Evolutionary conservation across 2,888 invertebrate species (phyloP).

Genomic region (Molorchus minor): DNA sequence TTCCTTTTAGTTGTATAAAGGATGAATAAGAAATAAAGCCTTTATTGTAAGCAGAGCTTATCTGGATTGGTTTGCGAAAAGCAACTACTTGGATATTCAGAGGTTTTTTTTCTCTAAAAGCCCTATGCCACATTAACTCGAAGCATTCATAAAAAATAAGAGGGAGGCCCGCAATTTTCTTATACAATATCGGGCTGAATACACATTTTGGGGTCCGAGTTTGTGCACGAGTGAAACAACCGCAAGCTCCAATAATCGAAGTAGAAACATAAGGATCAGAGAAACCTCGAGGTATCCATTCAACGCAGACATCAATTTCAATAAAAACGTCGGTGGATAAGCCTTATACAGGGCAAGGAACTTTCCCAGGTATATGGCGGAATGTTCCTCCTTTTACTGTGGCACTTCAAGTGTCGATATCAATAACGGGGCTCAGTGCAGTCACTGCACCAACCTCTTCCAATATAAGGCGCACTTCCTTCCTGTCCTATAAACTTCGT

Average conservation of each 20-base stretch:
- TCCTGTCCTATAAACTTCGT: conserved; percentile 9
- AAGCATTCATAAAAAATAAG: conserved; percentile 16
- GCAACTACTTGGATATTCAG: not conserved
- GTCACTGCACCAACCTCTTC: conserved; percentile 14
- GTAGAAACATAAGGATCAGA: conserved; percentile 52
- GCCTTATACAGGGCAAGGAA: conserved; percentile 49
- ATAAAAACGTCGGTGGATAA: conserved; percentile 58
- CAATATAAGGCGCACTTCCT: conserved; percentile 17
- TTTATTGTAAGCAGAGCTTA: no score
- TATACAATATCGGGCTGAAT: conserved; percentile 32
- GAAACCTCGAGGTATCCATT: conserved; percentile 56
- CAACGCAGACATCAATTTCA: conserved; percentile 59
- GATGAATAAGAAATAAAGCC: no score
- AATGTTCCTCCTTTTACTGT: conserved; percentile 29
- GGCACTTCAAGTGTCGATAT: conserved; percentile 32
- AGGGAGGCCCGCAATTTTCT: conserved; percentile 24
- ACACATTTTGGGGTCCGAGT: conserved; percentile 37
- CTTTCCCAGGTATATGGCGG: conserved; percentile 37
- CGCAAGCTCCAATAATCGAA: conserved; percentile 54
- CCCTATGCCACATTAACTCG: conserved; percentile 11
- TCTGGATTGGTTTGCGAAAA: no score
- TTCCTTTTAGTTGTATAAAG: no score
- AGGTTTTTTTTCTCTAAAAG: conserved; percentile 1
- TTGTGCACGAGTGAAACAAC: conserved; percentile 45
- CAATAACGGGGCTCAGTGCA: conserved; percentile 32